phyloP scores from a whole-genome alignment of 64 coral and sea anemone genomes.

The Stylophora pistillata region DNA sequence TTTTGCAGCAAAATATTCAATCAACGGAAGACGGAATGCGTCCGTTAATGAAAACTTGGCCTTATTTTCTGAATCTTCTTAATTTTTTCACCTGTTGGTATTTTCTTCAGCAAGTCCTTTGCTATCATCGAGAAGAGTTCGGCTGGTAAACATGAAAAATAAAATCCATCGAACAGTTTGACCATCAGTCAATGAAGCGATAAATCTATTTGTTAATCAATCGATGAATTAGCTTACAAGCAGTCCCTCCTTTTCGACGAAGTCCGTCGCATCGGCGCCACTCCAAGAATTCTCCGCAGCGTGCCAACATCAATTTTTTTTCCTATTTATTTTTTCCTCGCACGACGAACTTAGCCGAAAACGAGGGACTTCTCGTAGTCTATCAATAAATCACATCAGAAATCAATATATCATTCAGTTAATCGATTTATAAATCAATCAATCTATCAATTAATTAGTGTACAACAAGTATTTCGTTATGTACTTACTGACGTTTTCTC shows the following conservation, averaged over 20 bases:
- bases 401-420: not conserved
- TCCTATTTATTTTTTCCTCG: too few relatives aligned
- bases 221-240: too few relatives aligned
- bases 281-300: too few relatives aligned
- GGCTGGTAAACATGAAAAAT: not conserved
- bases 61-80: not conserved
- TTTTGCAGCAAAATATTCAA: too few relatives aligned
- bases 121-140: not conserved
- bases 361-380: too few relatives aligned
- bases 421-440: not conserved
- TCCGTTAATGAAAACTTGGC: too few relatives aligned
- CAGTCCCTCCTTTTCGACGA: too few relatives aligned
- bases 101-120: not conserved
- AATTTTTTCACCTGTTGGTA: not conserved
- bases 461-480: not conserved
- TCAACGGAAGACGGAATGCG: not conserved
- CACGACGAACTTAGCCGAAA: too few relatives aligned
- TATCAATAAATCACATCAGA: too few relatives aligned
- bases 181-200: not conserved
- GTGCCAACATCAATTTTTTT: too few relatives aligned
- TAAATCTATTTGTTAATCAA: not conserved
- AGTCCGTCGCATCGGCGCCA: too few relatives aligned
- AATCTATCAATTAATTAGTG: not conserved
- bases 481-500: slow-evolving; percentile 19
- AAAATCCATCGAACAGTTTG: not conserved